Evolutionary conservation across 2,113 vertebrate species (phyloP), one percentile per base, ranked within the genome.

Genomic region (Limanda limanda): DNA sequence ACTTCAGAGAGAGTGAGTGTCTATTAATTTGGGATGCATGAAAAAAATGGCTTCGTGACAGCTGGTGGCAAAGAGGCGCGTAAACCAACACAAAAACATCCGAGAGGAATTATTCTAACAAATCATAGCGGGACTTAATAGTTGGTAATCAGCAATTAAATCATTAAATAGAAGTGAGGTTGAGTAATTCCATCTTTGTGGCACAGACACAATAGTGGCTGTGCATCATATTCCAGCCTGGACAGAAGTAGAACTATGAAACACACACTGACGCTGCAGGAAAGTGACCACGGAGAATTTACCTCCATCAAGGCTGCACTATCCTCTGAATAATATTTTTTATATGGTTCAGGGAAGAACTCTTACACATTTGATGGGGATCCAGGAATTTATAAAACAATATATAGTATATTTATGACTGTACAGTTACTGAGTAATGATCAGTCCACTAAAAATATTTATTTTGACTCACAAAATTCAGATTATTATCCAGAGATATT

Each of bases 1-100:
- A 88, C 90, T 88, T 86, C 84, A 91, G 87, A 84, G 63, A 70
- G 77, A 86, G 82, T 69, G 76, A 87, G 80, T 76, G 79, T 85
- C 86, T 85, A 79, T 93, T 93, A 90, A 92, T 94, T 91, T 90
- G 68, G 83, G 81, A 81, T 71, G 83, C 79, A 85, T 81, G 73
- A 89, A 86, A 89, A 86, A 89, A 89, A 83, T 74, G 54, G 71
- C 73, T 86, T 81, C 59, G 54, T 86, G 89, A 87, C 90, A 88
- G 85, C 84, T 90, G 88, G 84, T 83, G 79, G 88, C 83, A 81
- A 31, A 31, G 68, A 82, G 42, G 64, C 70, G 2, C 18, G 55
- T 37, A 86, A 72, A 82, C 62, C 24, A 58, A 83, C 81, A 77
- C 79, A 86, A 86, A 85, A 73, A 83, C 65, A 71, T 74, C 56